phyloP scores from a whole-genome alignment of 1,140 invertebrate genomes.

The Caenorhabditis tropicalis region DNA sequence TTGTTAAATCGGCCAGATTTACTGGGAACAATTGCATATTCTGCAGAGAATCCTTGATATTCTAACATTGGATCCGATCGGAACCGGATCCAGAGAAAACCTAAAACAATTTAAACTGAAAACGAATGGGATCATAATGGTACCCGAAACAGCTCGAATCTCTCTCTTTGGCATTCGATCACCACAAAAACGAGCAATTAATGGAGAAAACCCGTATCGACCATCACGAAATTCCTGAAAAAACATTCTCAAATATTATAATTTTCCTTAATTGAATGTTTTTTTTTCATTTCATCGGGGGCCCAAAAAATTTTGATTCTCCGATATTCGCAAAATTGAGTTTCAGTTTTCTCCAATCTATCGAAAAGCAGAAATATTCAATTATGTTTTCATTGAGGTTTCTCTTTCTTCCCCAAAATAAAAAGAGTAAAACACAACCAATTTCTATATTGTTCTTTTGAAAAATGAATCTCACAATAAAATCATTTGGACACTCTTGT shows the following conservation, averaged over 20 bases:
- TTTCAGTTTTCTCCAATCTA: too few species aligned
- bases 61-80: slow-evolving; percentile 54
- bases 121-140: not conserved
- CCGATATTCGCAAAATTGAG: too few species aligned
- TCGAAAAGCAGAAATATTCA: too few species aligned
- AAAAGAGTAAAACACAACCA: not conserved
- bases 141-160: slow-evolving; percentile 55
- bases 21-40: slow-evolving; percentile 54
- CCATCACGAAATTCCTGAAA: slow-evolving; percentile 55
- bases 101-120: not conserved
- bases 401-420: too few species aligned
- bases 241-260: too few species aligned
- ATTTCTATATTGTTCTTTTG: not conserved
- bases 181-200: slow-evolving; percentile 57
- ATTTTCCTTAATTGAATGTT: not conserved
- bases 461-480: slow-evolving; percentile 14
- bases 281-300: too few species aligned
- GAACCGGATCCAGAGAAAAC: slow-evolving; percentile 54
- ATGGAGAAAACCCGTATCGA: slow-evolving; percentile 56
- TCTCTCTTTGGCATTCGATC: slow-evolving; percentile 35
- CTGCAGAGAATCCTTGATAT: slow-evolving; percentile 55
- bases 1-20: slow-evolving; percentile 26
- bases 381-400: too few species aligned
- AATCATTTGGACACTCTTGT: slow-evolving; percentile 42
- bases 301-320: too few species aligned